A percentile compares a stretch with the other conserved stretches of the same genome.
phyloP scores from a whole-genome alignment of 2,113 vertebrate species.

The Cyanoderma ruficeps region DNA sequence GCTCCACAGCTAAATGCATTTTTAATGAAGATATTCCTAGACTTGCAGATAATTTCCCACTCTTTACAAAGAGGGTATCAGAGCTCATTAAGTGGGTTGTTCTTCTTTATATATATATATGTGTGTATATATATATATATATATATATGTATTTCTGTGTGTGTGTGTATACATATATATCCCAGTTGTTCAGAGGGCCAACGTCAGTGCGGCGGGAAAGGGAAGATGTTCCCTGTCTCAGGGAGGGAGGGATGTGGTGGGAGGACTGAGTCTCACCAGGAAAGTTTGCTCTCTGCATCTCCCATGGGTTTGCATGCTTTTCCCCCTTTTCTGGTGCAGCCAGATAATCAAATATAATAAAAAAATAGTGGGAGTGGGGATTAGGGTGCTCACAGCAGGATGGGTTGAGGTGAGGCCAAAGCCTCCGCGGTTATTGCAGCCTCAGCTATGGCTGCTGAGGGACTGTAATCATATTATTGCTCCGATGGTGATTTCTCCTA shows the following conservation, averaged over 20 bases:
- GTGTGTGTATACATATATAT: not conserved
- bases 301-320: not conserved
- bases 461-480: constrained; percentile 12
- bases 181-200: not conserved
- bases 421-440: not conserved
- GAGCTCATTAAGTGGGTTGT: constrained; percentile 67
- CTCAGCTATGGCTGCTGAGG: not conserved
- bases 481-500: not conserved
- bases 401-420: not conserved
- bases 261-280: accelerated
- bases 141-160: not conserved
- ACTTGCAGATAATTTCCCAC: constrained; percentile 75
- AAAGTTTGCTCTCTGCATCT: not conserved
- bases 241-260: not conserved
- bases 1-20: constrained; percentile 80
- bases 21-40: constrained; percentile 84
- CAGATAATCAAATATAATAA: not conserved
- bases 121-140: not conserved
- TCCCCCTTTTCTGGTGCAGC: not conserved
- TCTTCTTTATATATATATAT: constrained; percentile 26
- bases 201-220: not conserved
- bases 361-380: not conserved
- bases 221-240: not conserved
- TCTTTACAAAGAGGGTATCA: constrained; percentile 76
- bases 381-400: not conserved